Evolutionary conservation across 2,888 invertebrate genomes (phyloP).

Genomic region (Elmis aenea): DNA sequence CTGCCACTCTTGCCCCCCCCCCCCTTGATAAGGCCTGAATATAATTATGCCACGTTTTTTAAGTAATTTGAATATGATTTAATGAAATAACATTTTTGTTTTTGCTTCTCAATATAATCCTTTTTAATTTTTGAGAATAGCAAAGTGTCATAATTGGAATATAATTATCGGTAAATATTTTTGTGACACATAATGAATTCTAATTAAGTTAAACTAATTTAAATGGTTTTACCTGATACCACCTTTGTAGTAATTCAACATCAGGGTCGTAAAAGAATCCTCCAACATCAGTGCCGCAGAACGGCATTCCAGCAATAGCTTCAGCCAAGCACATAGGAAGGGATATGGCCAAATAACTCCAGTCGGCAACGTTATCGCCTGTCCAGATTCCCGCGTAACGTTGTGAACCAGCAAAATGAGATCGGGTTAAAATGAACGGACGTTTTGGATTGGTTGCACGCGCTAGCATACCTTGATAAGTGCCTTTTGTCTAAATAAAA

Average conservation of each 20-base stretch:
- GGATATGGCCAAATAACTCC: constrained; percentile 78
- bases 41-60: too few species aligned
- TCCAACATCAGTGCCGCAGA: constrained; percentile 90
- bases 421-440: constrained; percentile 83
- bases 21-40: too few species aligned
- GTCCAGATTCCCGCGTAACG: constrained; percentile 90
- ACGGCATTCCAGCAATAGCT: constrained; percentile 75
- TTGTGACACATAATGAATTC: constrained; percentile 6
- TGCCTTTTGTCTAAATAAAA: constrained; percentile 51
- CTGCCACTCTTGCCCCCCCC: too few species aligned
- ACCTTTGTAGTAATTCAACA: constrained; percentile 77
- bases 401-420: constrained; percentile 87
- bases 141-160: too few species aligned
- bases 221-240: constrained; percentile 72
- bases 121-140: too few species aligned
- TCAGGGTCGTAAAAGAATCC: constrained; percentile 91
- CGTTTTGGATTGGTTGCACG: constrained; percentile 61
- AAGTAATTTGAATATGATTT: too few species aligned
- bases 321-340: constrained; percentile 87
- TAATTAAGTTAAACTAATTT: constrained; percentile 35
- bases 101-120: too few species aligned
- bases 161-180: too few species aligned
- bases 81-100: too few species aligned
- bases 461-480: constrained; percentile 52
- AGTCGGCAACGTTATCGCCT: constrained; percentile 89